phyloP scores from a whole-genome alignment of 2,113 vertebrate species.

The Oreotrochilus melanogaster region DNA sequence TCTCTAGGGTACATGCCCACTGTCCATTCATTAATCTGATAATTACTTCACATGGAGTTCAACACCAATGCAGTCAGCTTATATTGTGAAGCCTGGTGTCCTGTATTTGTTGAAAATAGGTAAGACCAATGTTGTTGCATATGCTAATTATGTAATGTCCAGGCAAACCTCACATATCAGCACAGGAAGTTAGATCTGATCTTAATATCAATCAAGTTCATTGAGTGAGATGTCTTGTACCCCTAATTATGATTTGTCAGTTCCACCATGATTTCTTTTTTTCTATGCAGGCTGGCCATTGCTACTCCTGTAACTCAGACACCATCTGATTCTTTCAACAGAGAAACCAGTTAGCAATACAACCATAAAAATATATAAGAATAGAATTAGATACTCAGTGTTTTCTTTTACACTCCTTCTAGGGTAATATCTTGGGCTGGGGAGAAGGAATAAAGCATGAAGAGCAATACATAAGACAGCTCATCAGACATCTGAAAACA shows the following conservation, averaged over 20 bases:
- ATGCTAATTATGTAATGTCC: background rate
- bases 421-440: background rate
- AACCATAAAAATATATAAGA: background rate
- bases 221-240: background rate
- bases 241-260: background rate
- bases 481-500: conserved; percentile 18
- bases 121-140: background rate
- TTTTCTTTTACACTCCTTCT: background rate
- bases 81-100: background rate
- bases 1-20: background rate
- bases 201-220: background rate
- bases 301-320: background rate
- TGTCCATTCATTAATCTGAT: background rate
- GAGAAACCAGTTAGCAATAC: background rate
- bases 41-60: background rate
- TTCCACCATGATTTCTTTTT: background rate
- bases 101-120: background rate
- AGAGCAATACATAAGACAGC: background rate
- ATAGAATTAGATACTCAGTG: background rate
- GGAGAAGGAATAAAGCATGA: background rate
- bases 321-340: background rate
- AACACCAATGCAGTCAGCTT: background rate
- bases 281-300: background rate
- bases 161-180: background rate
- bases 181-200: background rate